Base-by-base conservation (phyloP, 2,113 vertebrate genomes). In the Oncorhynchus nerka region DNA sequence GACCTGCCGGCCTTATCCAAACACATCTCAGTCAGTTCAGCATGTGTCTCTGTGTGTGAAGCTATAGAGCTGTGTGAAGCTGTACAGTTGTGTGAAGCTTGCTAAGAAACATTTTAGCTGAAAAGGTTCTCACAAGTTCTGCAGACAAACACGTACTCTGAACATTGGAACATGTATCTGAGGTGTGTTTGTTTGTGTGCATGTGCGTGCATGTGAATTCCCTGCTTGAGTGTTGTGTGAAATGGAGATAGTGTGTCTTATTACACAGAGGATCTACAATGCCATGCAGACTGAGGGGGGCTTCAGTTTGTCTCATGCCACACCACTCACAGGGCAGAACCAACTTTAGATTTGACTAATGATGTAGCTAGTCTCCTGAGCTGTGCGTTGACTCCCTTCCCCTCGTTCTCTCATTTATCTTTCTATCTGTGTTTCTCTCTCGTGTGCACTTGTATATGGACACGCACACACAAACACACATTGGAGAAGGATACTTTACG, bases 301-400 rank as follows among this genome's bases (percentile, higher is more conserved):
- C 74, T 39, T 79, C 32, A 9, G 39, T 11, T 45, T 11, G 2
- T 45, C 9, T 11, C 39, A 45, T 45, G 9, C 39, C 26, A 70
- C 11, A 71, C 68, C 39, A 73, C 57, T 81, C 22, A 80, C 72
- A 45, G 39, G 39, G 39, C 39, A 45, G 39, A 11, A 11, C 39
- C 39, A 45, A 45, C 34, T 39, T 39, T 9, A 39, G 8, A 39
- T 39, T 39, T 39, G 8, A 9, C 8, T 45, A 9, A 45, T 45
- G 39, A 11, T 45, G 2, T 45, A 45, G 9, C 39, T 45, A 12
- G 39, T 45, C 39, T 45, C 39, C 9, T 45, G 39, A 45, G 39
- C 39, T 45, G 9, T 45, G 39, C 39, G 2, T 45, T 45, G 39
- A 45, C 39, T 45, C 39, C 39, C 39, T 45, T 45, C 39, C 9